A percentile compares a stretch with the other conserved stretches of the same genome.
Conservation (phyloP, 1,140 invertebrate species). For the Melanaphis sacchari region DNA sequence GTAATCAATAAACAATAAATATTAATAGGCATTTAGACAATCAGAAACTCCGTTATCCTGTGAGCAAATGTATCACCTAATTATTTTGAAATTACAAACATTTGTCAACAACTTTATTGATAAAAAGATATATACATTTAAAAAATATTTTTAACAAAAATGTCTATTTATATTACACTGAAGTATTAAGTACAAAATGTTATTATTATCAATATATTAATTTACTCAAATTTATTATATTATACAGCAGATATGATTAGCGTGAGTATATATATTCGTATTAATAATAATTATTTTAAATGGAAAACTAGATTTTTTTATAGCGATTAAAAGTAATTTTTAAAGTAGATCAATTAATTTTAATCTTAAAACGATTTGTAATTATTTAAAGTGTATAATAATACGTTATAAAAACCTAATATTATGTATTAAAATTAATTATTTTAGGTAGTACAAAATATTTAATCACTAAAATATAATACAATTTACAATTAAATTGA, state of each 20-base stretch:
- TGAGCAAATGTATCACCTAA: not conserved
- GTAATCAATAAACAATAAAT: not conserved
- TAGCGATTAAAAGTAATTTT: not conserved
- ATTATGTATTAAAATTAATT: not conserved
- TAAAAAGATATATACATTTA: not conserved
- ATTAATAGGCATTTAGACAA: not conserved
- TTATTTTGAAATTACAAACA: not conserved
- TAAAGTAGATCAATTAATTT: not conserved
- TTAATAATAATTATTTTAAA: not conserved
- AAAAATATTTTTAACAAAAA: not conserved
- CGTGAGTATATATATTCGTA: not conserved
- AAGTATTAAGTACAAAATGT: not conserved
- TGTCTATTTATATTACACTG: not conserved
- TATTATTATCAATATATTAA: not conserved
- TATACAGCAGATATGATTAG: not conserved
- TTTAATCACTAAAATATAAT: not conserved
- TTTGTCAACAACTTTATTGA: not conserved
- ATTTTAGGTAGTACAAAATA: not conserved
- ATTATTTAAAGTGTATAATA: no score
- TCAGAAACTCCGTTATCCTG: not conserved
- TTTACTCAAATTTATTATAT: not conserved
- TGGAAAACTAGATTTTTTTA: not conserved
- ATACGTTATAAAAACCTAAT: not conserved
- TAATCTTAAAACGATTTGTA: not conserved
- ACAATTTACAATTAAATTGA: no score